Evolutionary conservation across 2,797 vertebrate species (phyloP), one percentile per base, ranked within the genome.

Genomic region (Lutjanus campechanus): DNA sequence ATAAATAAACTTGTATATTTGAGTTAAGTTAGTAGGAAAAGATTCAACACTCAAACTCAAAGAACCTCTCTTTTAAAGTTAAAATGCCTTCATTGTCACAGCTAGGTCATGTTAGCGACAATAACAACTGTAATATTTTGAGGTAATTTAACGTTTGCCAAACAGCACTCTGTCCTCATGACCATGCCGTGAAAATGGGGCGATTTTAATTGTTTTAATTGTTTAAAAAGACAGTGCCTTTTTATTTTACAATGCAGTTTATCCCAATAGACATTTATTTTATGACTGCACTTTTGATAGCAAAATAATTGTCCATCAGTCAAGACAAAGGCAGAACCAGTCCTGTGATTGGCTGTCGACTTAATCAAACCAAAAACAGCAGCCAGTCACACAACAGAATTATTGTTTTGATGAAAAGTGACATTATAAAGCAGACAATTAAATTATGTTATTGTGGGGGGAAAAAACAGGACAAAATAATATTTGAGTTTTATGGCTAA

Each of bases 331-430:
- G 12, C 1, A 16, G 19, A 55, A 11, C 9, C 17, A 8, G 41
- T n/a, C 11, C 12, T 51, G 22, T 29, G 61, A 75, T 40, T 22
- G 50, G 12, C 29, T 50, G 43, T 50, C 12, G 41, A 41, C n/a
- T 20, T 16, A 63, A 63, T 74, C 29, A 53, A n/a, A 64, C 22
- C 41, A 29, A 69, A 69, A 70, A 29, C 29, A 62, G 63, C 53
- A 80, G 66, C 50, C 51, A 67, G 16, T 68, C 13, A 43, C 40
- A 46, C n/a, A 43, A 76, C 41, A 49, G n/a, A n/a, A 19, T 15
- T 2, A 4, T 41, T 1, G 7, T 69, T 51, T 67, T 29, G 9
- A 25, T 44, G 8, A 11, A 68, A 68, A 16, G 4, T n/a, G 19
- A 5, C 9, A 46, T 47, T 16, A 3, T 5, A 2, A 40, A 56